These are phyloP conservation scores for Beaufortia kweichowensis DNA, from an alignment of 2,113 vertebrate species.

Conservation along the genomic window DNA sequence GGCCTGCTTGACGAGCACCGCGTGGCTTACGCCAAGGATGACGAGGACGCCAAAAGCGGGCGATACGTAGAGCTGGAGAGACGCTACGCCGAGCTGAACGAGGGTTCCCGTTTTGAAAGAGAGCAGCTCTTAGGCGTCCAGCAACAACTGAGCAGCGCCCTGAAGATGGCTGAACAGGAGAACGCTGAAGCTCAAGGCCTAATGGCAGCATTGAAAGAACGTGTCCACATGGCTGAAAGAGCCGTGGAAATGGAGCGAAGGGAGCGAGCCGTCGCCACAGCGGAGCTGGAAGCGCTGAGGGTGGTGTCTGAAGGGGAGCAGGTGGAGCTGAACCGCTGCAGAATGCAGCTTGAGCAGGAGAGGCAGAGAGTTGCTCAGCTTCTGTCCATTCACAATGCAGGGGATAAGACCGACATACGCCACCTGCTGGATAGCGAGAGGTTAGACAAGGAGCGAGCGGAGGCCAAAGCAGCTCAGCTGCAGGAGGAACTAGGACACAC, in stretches of 20 bases:
- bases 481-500: constrained; percentile 82
- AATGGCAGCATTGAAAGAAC: constrained; percentile 83
- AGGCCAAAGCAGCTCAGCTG: constrained; percentile 73
- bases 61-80: constrained; percentile 86
- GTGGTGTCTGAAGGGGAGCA: constrained; percentile 76
- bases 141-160: constrained; percentile 84
- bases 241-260: constrained; percentile 82
- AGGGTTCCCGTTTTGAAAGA: constrained; percentile 82
- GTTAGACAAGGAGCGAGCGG: constrained; percentile 82
- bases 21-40: constrained; percentile 71
- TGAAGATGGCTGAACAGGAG: constrained; percentile 89
- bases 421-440: constrained; percentile 82
- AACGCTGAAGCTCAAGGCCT: constrained; percentile 86
- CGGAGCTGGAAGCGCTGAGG: constrained; percentile 78
- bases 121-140: constrained; percentile 88
- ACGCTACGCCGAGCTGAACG: constrained; percentile 81
- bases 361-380: constrained; percentile 82
- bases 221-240: constrained; percentile 83
- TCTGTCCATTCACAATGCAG: constrained; percentile 82
- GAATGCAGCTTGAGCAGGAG: constrained; percentile 82
- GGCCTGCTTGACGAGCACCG: constrained; percentile 84
- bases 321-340: constrained; percentile 78
- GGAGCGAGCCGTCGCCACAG: constrained; percentile 70
- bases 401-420: constrained; percentile 82
- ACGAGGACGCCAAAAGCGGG: constrained; percentile 82